Evolutionary conservation across 1,140 invertebrate species (phyloP).

Genomic region (Leptopilina boulardi): DNA sequence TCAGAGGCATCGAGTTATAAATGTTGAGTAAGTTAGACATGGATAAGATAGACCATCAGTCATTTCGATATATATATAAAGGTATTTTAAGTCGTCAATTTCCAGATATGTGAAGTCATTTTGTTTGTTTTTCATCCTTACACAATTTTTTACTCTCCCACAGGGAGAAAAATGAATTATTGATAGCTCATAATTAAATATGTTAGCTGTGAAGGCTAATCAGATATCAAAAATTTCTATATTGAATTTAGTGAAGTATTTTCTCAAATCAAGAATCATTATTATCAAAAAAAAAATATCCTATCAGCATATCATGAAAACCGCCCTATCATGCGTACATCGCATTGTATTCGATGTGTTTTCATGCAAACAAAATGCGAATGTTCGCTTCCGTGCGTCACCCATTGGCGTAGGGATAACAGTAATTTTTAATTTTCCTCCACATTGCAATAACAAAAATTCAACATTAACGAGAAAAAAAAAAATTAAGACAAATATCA

Average conservation of each 20-base stretch:
- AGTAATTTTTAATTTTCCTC: neutral
- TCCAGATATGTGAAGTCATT: neutral
- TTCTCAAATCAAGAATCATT: no score
- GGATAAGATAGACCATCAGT: constrained; percentile 18
- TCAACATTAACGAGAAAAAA: neutral
- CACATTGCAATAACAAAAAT: neutral
- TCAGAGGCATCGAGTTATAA: constrained; percentile 53
- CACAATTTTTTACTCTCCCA: no score
- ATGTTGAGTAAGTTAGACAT: constrained; percentile 28
- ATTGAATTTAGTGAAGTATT: no score
- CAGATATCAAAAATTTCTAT: no score
- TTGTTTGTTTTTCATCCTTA: no score
- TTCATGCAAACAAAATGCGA: constrained; percentile 20
- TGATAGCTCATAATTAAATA: no score
- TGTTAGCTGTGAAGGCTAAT: no score
- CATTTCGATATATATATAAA: neutral
- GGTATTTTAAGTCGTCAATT: neutral
- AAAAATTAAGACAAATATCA: no score
- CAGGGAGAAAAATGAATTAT: no score
- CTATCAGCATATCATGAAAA: constrained; percentile 10
- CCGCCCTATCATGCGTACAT: constrained; percentile 23
- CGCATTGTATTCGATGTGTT: neutral
- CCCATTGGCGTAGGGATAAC: neutral
- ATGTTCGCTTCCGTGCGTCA: constrained; percentile 20
- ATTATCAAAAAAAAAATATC: no score